These are phyloP conservation scores for Drosophila nigrodunni DNA, from an alignment of 1,140 invertebrate genomes.

Conservation along the genomic window DNA sequence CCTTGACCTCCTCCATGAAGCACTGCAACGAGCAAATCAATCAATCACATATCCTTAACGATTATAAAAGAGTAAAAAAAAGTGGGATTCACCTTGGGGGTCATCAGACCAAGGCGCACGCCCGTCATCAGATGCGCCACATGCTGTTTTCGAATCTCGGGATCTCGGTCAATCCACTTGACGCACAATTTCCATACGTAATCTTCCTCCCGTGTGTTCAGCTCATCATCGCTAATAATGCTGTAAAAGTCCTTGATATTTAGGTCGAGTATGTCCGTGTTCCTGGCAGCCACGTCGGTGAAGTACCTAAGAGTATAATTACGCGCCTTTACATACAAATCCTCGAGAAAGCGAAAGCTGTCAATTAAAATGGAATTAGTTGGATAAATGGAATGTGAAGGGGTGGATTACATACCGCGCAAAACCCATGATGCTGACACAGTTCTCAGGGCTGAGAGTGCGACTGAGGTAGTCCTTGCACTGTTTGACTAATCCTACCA, in stretches of 20 bases:
- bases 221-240: conserved; percentile 90
- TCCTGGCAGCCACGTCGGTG: conserved; percentile 88
- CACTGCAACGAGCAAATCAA: conserved; percentile 75
- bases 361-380: conserved; percentile 48
- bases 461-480: conserved; percentile 91
- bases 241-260: conserved; percentile 88
- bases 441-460: conserved; percentile 89
- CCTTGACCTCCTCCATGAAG: conserved; percentile 88
- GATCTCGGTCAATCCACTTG: conserved; percentile 87
- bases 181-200: conserved; percentile 87
- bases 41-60: background rate
- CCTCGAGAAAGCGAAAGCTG: conserved; percentile 86
- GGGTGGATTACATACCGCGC: conserved; percentile 85
- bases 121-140: conserved; percentile 91
- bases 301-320: conserved; percentile 91
- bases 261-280: conserved; percentile 90
- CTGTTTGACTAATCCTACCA: conserved; percentile 90
- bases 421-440: conserved; percentile 92
- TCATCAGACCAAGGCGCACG: conserved; percentile 93
- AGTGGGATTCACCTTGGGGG: conserved; percentile 87
- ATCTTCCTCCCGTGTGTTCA: conserved; percentile 89
- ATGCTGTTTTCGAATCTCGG: conserved; percentile 87
- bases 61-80: background rate
- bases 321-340: conserved; percentile 89
- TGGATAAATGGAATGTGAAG: conserved; percentile 23